These are phyloP conservation scores for Noctua janthe DNA, from an alignment of 2,888 invertebrate genomes.

Conservation along the genomic window DNA sequence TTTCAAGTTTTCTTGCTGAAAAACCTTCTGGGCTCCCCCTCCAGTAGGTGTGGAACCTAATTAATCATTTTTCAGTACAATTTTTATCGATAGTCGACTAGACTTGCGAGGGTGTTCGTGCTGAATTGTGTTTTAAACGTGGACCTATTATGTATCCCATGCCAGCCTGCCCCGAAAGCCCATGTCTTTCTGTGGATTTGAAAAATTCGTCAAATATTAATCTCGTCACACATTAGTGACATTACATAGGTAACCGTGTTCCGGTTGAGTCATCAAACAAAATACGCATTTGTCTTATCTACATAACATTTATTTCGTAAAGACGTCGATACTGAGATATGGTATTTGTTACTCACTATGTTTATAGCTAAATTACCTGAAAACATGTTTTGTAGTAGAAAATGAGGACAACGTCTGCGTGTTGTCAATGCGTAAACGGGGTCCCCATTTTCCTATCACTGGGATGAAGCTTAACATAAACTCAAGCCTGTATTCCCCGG, in stretches of 20 bases:
- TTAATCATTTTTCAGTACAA: neutral
- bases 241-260: conserved; percentile 34
- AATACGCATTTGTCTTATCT: conserved; percentile 73
- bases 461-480: neutral
- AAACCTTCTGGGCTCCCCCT: neutral
- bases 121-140: neutral
- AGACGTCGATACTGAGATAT: conserved; percentile 53
- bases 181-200: neutral
- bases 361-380: conserved; percentile 47
- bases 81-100: neutral
- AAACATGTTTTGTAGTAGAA: conserved; percentile 21
- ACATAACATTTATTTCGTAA: conserved; percentile 62
- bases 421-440: neutral
- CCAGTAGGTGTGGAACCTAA: neutral
- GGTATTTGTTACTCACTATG: conserved; percentile 44
- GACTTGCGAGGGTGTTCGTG: neutral
- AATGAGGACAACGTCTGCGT: conserved; percentile 9
- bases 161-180: neutral
- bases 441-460: neutral
- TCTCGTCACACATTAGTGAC: conserved; percentile 3
- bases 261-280: conserved; percentile 73
- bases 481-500: neutral
- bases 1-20: neutral
- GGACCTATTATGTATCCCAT: neutral
- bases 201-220: conserved; percentile 29